phyloP scores from a whole-genome alignment of 2,797 vertebrate genomes.

The Pristis pectinata region DNA sequence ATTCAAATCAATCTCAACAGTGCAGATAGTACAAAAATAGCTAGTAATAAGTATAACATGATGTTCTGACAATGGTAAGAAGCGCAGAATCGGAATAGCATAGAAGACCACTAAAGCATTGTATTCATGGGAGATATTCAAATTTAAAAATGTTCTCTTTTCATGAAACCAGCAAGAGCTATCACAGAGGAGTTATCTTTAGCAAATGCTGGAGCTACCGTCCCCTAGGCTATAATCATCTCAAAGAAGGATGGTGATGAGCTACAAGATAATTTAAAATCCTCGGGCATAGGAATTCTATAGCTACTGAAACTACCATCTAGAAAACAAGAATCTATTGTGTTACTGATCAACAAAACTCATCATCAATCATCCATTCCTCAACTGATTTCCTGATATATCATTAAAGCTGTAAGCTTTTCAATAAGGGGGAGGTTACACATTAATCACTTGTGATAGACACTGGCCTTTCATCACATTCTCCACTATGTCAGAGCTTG shows the following conservation, averaged over 20 bases:
- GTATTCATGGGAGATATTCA: neutral
- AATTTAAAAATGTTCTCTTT: constrained; percentile 10
- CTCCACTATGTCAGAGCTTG: neutral
- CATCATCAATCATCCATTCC: neutral
- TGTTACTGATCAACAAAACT: neutral
- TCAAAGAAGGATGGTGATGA: neutral
- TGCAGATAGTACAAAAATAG: neutral
- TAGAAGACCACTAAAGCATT: neutral
- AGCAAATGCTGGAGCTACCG: neutral
- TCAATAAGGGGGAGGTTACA: neutral
- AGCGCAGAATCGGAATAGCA: neutral
- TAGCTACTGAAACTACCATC: neutral
- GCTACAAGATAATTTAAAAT: neutral
- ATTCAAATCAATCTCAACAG: neutral
- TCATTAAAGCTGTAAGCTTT: neutral
- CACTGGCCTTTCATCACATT: neutral
- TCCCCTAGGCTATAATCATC: neutral
- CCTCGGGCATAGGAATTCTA: neutral
- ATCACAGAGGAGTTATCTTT: neutral
- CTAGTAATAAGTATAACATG: neutral
- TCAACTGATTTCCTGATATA: neutral
- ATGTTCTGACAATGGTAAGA: neutral
- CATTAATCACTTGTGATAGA: neutral
- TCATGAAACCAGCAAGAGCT: neutral
- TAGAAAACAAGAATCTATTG: no score